Base-by-base conservation (phyloP, 2,888 invertebrate genomes). In the Anticlea derivata region DNA sequence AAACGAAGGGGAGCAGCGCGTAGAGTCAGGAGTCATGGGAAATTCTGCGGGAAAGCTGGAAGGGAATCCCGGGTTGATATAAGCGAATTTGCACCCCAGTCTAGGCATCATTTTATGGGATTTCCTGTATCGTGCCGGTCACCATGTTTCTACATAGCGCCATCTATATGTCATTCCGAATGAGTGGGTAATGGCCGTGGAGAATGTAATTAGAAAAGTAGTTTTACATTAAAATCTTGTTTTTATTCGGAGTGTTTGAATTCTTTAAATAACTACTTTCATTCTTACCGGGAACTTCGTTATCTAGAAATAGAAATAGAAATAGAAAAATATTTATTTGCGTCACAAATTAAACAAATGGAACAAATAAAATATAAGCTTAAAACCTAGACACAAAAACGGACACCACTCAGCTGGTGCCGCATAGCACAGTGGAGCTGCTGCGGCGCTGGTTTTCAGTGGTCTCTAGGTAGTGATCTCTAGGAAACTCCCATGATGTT, bases 41-140 rank as follows among this genome's bases (percentile, higher is more conserved):
- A 88, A 80, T 78, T 85, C 87, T 78, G 79, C 83, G 83, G 86
- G 83, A 80, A 80, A 78, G 66, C 61, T 68, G 65, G 58, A 69
- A 79, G 86, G 86, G 80, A 86, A 82, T 83, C 76, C 87, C 83
- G 66, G 56, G 48, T 68, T 62, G 64, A 70, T 69, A 73, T 70
- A 53, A 66, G 63, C 60, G 58, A 62, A 71, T 75, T 76, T 61
- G 75, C 79, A 77, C 82, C 79, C 77, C 73, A 61, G 51, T 10
- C 20, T 38, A 50, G 63, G 63, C 78, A 79, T 82, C 74, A 78
- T 81, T 77, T 78, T 69, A 60, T 68, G 81, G 82, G 70, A 80
- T 80, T 86, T 80, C 86, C 87, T 79, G 75, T 58, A 50, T 54
- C 60, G 60, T 63, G 60, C 49, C 37, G 51, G 59, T 57, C 48